Evolutionary conservation across 2,113 vertebrate genomes (phyloP).

Genomic region (Mormyrus iriodes): DNA sequence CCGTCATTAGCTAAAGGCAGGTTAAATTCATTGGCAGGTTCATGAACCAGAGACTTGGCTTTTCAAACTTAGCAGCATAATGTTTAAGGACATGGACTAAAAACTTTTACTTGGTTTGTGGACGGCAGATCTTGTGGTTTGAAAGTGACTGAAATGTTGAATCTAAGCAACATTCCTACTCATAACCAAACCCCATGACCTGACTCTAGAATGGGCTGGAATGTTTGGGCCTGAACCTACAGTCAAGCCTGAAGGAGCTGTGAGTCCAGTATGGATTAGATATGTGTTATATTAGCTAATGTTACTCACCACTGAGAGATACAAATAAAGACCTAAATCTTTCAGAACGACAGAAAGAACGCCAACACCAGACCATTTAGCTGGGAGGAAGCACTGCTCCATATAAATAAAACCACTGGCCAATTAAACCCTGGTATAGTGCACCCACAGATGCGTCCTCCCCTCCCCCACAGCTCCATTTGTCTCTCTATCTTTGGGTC

Average conservation of each 20-base stretch:
- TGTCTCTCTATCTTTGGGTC: background rate
- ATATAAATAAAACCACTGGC: background rate
- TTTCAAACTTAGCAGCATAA: background rate
- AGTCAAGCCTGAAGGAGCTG: background rate
- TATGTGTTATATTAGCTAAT: background rate
- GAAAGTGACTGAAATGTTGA: background rate
- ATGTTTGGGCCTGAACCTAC: background rate
- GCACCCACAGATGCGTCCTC: background rate
- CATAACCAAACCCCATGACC: background rate
- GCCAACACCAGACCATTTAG: background rate
- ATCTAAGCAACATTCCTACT: background rate
- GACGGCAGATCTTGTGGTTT: background rate
- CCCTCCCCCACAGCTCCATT: background rate
- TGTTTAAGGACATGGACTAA: background rate
- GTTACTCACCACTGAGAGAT: background rate
- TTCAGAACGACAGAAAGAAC: background rate
- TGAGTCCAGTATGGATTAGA: background rate
- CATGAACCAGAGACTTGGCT: background rate
- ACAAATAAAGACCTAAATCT: background rate
- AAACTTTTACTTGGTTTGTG: background rate
- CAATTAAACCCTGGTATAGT: background rate
- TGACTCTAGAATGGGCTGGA: background rate
- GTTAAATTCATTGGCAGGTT: background rate
- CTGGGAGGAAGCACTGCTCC: background rate
- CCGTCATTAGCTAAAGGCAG: background rate